Evolutionary conservation across 2,888 invertebrate species (phyloP).

Genomic region (Scrobipalpa atriplicella): DNA sequence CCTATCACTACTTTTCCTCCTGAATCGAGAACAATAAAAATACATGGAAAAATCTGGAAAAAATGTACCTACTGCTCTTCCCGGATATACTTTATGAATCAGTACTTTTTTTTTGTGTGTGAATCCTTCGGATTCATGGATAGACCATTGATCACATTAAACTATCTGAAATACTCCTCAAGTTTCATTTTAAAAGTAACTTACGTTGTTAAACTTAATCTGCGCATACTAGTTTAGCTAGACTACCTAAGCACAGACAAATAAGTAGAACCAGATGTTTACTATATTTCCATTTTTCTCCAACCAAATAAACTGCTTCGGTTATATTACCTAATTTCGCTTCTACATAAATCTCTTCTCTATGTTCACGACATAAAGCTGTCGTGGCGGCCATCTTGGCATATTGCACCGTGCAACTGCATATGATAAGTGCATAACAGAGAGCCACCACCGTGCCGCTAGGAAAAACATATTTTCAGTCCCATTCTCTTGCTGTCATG

Average conservation of each 20-base stretch:
- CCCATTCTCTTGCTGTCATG: conserved; percentile 5
- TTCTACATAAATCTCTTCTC: conserved; percentile 38
- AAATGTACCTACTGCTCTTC: too few relatives aligned
- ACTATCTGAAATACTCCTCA: too few relatives aligned
- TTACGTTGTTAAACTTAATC: too few relatives aligned
- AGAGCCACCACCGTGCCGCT: conserved; percentile 36
- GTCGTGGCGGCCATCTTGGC: conserved; percentile 63
- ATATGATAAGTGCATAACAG: conserved; percentile 67
- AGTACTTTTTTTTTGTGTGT: too few relatives aligned
- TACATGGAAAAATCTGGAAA: too few relatives aligned
- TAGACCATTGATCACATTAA: too few relatives aligned
- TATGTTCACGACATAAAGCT: conserved; percentile 60
- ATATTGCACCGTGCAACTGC: conserved; percentile 66
- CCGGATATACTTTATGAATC: too few relatives aligned
- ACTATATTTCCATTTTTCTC: not conserved
- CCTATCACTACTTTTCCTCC: too few relatives aligned
- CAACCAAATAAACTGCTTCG: not conserved
- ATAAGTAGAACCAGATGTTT: not conserved
- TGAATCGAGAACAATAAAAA: too few relatives aligned
- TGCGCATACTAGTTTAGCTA: too few relatives aligned
- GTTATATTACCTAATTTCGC: not conserved
- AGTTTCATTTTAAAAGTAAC: too few relatives aligned
- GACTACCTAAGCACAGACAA: not conserved
- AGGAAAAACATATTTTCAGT: conserved; percentile 45
- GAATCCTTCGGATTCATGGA: too few relatives aligned